phyloP scores from a whole-genome alignment of 2,797 vertebrate species.

The Enteromius trimaculatus region DNA sequence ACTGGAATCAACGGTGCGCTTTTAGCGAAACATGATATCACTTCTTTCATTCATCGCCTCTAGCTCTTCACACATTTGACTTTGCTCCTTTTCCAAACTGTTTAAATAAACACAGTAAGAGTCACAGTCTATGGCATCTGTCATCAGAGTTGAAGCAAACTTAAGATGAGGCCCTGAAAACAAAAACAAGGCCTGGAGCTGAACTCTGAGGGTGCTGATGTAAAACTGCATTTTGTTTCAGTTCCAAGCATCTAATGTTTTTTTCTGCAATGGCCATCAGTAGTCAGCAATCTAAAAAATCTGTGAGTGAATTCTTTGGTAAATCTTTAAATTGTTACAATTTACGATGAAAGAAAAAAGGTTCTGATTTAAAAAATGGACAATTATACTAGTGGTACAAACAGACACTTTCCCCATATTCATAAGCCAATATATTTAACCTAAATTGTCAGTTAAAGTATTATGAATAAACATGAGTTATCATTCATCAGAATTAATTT shows the following conservation, averaged over 20 bases:
- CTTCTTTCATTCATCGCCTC: slow-evolving; percentile 56
- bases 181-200: slow-evolving; percentile 46
- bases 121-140: slow-evolving; percentile 25
- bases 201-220: slow-evolving; percentile 51
- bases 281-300: background rate
- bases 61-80: slow-evolving; percentile 46
- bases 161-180: slow-evolving; percentile 52
- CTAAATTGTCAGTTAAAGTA: background rate
- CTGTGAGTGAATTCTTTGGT: background rate
- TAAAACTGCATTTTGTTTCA: slow-evolving; percentile 22
- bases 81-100: slow-evolving; percentile 48
- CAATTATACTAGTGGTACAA: background rate
- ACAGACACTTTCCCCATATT: background rate
- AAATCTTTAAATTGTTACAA: background rate
- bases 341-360: background rate
- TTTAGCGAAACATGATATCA: slow-evolving; percentile 75
- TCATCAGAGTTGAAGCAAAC: slow-evolving; percentile 45
- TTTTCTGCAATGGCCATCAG: background rate
- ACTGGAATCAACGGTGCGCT: slow-evolving; percentile 62
- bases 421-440: background rate
- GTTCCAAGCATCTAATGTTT: background rate
- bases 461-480: background rate
- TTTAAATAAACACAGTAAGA: slow-evolving; percentile 61
- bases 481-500: background rate
- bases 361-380: background rate